These are phyloP conservation scores for Artibeus lituratus DNA, from an alignment of 2,797 vertebrate genomes.

Conservation along the genomic window DNA sequence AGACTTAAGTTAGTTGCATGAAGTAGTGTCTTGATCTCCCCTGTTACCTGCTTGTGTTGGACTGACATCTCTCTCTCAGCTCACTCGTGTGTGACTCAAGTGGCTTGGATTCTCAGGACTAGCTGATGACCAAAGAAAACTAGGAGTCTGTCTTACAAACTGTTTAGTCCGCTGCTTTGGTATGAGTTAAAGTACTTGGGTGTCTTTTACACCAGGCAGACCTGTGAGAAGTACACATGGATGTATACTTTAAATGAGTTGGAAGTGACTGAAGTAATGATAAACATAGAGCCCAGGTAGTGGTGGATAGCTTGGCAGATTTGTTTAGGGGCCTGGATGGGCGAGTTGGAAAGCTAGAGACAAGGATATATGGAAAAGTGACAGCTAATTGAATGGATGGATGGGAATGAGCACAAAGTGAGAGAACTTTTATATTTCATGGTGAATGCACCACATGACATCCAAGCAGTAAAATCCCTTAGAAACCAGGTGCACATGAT, in stretches of 20 bases:
- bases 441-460: neutral
- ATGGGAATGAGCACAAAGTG: neutral
- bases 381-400: neutral
- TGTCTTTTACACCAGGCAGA: neutral
- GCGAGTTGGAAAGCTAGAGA: neutral
- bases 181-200: neutral
- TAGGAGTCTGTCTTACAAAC: neutral
- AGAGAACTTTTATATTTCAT: neutral
- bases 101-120: rapidly evolving
- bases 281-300: neutral
- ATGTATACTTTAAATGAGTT: neutral
- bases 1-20: neutral
- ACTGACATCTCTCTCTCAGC: neutral
- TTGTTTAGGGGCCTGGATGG: neutral
- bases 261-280: neutral
- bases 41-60: neutral
- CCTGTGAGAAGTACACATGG: neutral
- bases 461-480: neutral
- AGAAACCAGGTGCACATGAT: neutral
- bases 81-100: neutral
- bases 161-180: neutral
- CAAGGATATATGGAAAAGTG: neutral
- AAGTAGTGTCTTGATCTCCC: neutral
- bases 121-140: neutral
- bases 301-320: neutral